Evolutionary conservation across 2,113 vertebrate species (phyloP).

Genomic region (Odontophorus gujanensis): DNA sequence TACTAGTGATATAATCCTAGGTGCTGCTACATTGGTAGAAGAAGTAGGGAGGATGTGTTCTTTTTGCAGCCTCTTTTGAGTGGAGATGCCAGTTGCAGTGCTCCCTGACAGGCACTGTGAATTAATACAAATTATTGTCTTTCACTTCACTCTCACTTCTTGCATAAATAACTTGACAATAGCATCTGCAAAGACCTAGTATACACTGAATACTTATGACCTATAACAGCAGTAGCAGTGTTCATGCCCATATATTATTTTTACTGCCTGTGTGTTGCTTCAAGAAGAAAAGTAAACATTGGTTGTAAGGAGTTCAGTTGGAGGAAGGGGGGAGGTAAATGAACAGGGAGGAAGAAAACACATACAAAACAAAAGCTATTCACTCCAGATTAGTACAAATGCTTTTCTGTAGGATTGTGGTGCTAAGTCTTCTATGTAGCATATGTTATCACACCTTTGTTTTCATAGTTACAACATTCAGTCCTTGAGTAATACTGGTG

Average conservation of each 20-base stretch:
- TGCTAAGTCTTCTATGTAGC: neutral
- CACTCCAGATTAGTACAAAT: neutral
- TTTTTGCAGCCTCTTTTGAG: neutral
- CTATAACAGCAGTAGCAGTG: neutral
- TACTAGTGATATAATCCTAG: neutral
- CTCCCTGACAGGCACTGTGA: neutral
- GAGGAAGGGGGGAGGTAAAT: no score
- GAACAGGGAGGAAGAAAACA: neutral
- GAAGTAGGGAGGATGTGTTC: neutral
- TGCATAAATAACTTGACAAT: neutral
- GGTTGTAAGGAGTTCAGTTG: neutral
- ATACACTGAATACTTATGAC: neutral
- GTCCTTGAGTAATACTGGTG: neutral
- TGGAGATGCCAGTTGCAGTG: neutral
- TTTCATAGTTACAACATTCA: neutral
- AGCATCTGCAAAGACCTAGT: neutral
- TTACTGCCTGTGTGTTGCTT: neutral
- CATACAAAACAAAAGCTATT: neutral
- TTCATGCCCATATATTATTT: neutral
- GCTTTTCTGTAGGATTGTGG: neutral
- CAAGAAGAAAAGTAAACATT: neutral
- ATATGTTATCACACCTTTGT: neutral
- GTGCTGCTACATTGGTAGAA: neutral
- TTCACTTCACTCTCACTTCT: neutral
- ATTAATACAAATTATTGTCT: neutral